phyloP scores from a whole-genome alignment of 2,113 vertebrate species.

The Gymnobelideus leadbeateri region DNA sequence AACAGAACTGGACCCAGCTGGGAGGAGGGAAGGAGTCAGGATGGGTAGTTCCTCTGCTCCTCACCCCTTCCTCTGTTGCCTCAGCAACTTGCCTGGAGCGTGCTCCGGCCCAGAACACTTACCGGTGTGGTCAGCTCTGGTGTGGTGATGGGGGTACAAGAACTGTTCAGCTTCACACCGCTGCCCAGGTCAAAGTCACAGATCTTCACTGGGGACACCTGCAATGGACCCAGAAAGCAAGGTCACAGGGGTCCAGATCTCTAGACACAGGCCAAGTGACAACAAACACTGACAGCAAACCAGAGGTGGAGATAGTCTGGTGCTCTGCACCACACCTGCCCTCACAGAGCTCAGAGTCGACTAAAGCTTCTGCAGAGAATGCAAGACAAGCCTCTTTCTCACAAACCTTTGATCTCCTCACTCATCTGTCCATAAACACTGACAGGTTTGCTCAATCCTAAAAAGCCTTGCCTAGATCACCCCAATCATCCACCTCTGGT shows the following conservation, averaged over 20 bases:
- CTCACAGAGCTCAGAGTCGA: too few species aligned
- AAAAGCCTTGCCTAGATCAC: too few species aligned
- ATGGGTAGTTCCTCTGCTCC: not conserved
- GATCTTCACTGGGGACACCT: slow-evolving; percentile 98
- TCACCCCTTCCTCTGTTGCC: not conserved
- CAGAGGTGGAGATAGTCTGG: not conserved
- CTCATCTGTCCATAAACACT: too few species aligned
- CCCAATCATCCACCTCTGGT: too few species aligned
- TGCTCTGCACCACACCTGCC: too few species aligned
- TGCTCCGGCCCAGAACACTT: slow-evolving; percentile 59
- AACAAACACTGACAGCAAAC: not conserved
- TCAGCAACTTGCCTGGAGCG: not conserved
- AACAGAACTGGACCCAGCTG: too few species aligned
- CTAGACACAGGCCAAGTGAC: too few species aligned
- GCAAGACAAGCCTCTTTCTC: too few species aligned
- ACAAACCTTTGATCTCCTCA: too few species aligned
- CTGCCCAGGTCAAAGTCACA: slow-evolving; percentile 99
- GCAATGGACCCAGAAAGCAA: slow-evolving; percentile 3
- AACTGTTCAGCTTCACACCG: slow-evolving; percentile 95
- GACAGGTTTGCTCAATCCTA: too few species aligned
- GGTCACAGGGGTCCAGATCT: not conserved
- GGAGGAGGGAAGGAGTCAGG: not conserved
- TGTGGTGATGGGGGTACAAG: slow-evolving; percentile 95
- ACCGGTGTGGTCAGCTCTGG: slow-evolving; percentile 97
- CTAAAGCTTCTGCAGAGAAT: not conserved